phyloP scores from a whole-genome alignment of 1,140 invertebrate genomes.

The Heterodera carotae region DNA sequence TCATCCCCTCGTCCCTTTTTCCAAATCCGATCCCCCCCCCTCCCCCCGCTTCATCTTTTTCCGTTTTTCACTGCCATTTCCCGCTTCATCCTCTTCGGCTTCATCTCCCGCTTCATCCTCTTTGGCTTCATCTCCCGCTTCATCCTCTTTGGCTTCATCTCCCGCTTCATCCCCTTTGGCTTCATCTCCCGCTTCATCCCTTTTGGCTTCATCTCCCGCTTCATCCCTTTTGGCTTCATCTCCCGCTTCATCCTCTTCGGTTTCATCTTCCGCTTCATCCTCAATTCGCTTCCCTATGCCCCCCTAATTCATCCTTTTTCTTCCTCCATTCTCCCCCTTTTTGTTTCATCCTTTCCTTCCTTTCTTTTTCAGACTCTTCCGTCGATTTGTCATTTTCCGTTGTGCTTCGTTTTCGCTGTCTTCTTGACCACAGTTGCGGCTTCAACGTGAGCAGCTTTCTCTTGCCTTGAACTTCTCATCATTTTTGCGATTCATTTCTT shows the following conservation, averaged over 20 bases:
- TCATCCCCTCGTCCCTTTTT: no score
- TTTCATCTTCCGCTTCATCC: not conserved
- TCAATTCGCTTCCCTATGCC: not conserved
- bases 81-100: not conserved
- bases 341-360: not conserved
- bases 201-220: not conserved
- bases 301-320: not conserved
- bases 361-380: constrained; percentile 8
- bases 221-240: not conserved
- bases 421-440: constrained; percentile 97
- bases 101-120: not conserved
- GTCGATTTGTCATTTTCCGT: constrained; percentile 16
- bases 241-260: not conserved
- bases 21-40: no score
- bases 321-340: not conserved
- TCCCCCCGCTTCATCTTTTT: no score
- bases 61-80: not conserved
- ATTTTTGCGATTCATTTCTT: not conserved
- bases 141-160: not conserved
- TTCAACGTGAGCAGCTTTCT: constrained; percentile 70
- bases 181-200: not conserved
- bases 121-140: not conserved
- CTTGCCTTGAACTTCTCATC: no score
- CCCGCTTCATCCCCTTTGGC: not conserved
- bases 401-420: constrained; percentile 87